Percentiles rank a stretch among this genome's conserved stretches.
These are phyloP conservation scores for Paramisgurnus dabryanus DNA, from an alignment of 2,113 vertebrate genomes.

Conservation along the genomic window DNA sequence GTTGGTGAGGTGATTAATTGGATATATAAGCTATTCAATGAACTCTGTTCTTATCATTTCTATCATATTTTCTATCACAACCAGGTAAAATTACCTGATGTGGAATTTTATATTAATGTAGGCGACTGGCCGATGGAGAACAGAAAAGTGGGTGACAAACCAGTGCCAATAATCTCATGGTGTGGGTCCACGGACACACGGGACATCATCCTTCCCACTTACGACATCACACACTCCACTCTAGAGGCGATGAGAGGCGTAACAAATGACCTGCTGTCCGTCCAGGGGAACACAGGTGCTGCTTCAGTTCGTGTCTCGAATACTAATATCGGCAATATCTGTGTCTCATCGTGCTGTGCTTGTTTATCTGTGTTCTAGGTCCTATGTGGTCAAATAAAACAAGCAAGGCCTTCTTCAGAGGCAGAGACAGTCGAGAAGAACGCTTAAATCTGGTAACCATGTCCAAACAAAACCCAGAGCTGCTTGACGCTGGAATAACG, in stretches of 20 bases:
- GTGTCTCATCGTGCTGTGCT: background rate
- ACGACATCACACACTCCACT: constrained; percentile 90
- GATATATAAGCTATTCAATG: background rate
- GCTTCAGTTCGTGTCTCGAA: background rate
- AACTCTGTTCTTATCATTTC: background rate
- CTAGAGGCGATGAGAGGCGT: constrained; percentile 89
- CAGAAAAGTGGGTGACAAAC: constrained; percentile 71
- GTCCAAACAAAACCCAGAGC: constrained; percentile 81
- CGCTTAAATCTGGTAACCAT: constrained; percentile 82
- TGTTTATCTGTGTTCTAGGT: constrained; percentile 66
- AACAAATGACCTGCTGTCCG: constrained; percentile 90
- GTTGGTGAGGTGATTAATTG: background rate
- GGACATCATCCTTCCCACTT: constrained; percentile 89
- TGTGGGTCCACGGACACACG: constrained; percentile 86
- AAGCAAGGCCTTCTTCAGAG: constrained; percentile 85
- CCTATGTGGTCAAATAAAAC: constrained; percentile 88
- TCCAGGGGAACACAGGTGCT: constrained; percentile 91
- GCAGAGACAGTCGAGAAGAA: constrained; percentile 89
- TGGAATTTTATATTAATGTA: constrained; percentile 92
- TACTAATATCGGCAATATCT: background rate
- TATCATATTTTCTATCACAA: background rate
- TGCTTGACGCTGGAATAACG: constrained; percentile 93
- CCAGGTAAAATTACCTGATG: constrained; percentile 85
- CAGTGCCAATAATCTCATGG: constrained; percentile 89
- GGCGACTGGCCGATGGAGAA: constrained; percentile 92